Conservation (phyloP, 1,140 invertebrate genomes). For the Triops longicaudatus region DNA sequence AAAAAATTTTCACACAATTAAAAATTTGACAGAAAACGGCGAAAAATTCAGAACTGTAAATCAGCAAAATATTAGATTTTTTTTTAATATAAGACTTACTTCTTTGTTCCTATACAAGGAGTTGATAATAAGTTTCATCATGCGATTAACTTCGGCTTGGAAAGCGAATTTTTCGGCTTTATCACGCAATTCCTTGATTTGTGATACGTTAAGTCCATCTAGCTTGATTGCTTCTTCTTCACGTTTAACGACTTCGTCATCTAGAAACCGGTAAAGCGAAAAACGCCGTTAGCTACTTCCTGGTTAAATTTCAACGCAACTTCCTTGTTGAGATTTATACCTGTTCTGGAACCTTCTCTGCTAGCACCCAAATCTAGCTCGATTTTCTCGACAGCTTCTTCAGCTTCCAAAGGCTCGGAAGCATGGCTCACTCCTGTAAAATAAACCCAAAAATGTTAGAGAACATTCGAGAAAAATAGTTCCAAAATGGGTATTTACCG, state of each 20-base stretch:
- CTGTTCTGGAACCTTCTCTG: conserved; percentile 72
- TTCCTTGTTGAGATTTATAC: conserved; percentile 42
- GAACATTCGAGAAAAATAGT: not conserved
- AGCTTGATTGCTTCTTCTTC: conserved; percentile 96
- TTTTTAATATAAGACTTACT: conserved; percentile 41
- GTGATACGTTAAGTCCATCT: conserved; percentile 88
- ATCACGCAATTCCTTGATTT: conserved; percentile 83
- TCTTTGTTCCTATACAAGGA: conserved; percentile 97
- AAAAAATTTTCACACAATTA: conserved; percentile 34
- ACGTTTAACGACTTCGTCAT: conserved; percentile 66
- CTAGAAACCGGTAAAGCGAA: conserved; percentile 42
- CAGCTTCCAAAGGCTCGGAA: conserved; percentile 18
- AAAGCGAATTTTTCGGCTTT: conserved; percentile 89
- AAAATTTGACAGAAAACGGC: not conserved
- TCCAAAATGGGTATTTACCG: conserved; percentile 16
- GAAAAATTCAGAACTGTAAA: too few relatives aligned
- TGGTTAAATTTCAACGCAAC: not conserved
- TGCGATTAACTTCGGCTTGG: conserved; percentile 94
- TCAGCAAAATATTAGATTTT: not conserved
- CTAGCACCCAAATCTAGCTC: conserved; percentile 67
- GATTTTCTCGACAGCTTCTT: conserved; percentile 39
- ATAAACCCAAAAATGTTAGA: not conserved
- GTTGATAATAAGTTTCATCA: conserved; percentile 99
- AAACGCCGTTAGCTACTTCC: conserved; percentile 26
- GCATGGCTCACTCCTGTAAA: conserved; percentile 26